Percentiles rank a stretch among this genome's conserved stretches.
phyloP scores from a whole-genome alignment of 2,888 invertebrate genomes.

The Tenodera sinensis region DNA sequence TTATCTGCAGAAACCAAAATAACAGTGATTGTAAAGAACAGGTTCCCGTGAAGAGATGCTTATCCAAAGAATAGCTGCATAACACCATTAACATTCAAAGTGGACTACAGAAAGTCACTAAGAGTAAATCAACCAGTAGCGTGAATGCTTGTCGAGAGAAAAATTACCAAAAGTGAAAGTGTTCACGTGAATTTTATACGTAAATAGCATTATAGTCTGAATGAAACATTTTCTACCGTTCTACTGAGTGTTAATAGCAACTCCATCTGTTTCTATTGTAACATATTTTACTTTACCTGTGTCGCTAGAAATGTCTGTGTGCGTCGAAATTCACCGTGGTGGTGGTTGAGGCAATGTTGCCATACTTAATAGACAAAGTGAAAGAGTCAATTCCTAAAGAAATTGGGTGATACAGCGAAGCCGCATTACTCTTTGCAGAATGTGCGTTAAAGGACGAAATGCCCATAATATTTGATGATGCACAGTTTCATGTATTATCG shows the following conservation, averaged over 20 bases:
- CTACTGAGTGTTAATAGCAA: not conserved
- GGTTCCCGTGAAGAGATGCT: not conserved
- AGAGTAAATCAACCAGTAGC: not conserved
- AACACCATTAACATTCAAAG: not conserved
- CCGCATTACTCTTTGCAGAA: no score
- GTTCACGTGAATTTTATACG: constrained; percentile 10
- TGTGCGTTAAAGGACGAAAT: no score
- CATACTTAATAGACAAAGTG: not conserved
- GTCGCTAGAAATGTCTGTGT: not conserved
- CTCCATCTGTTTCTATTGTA: not conserved
- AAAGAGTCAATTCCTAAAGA: no score
- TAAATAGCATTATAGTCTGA: not conserved
- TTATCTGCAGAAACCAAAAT: not conserved
- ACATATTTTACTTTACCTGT: not conserved
- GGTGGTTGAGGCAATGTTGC: not conserved
- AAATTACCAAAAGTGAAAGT: not conserved
- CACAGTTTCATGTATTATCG: no score
- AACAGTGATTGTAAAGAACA: not conserved
- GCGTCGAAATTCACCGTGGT: not conserved
- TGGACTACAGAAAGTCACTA: not conserved
- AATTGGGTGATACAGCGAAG: no score
- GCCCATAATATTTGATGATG: no score
- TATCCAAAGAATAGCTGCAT: not conserved
- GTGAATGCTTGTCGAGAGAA: not conserved
- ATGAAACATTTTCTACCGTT: not conserved